Percentiles rank a stretch among this genome's conserved stretches.
phyloP scores from a whole-genome alignment of 2,797 vertebrate genomes.

The Sparidentex hasta region DNA sequence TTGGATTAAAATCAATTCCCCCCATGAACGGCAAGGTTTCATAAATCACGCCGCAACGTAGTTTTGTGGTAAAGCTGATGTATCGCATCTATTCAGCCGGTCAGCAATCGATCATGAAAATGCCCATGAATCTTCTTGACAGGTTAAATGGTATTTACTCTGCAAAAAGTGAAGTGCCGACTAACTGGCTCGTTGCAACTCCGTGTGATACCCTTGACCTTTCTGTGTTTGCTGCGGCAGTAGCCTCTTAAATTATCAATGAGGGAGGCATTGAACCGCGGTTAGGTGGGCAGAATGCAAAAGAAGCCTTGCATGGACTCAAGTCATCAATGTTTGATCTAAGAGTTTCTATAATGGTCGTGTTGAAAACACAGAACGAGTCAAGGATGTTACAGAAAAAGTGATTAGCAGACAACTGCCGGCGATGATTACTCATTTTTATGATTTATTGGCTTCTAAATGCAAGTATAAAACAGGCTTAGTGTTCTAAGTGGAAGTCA shows the following conservation, averaged over 20 bases:
- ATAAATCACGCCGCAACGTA: constrained; percentile 81
- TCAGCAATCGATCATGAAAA: constrained; percentile 85
- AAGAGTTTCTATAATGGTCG: constrained; percentile 27
- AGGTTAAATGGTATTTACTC: constrained; percentile 86
- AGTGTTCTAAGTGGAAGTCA: constrained; percentile 75
- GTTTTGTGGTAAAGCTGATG: constrained; percentile 81
- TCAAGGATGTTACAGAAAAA: constrained; percentile 40
- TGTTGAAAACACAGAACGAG: constrained; percentile 35
- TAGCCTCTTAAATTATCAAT: constrained; percentile 73
- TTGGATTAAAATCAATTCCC: constrained; percentile 85
- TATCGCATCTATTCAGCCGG: constrained; percentile 76
- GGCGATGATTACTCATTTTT: constrained; percentile 61
- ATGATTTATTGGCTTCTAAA: constrained; percentile 69
- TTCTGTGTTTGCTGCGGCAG: constrained; percentile 66
- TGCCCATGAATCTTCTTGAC: constrained; percentile 85
- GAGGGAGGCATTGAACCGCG: constrained; percentile 62
- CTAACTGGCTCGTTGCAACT: constrained; percentile 80
- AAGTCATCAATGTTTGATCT: constrained; percentile 10
- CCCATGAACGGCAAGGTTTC: constrained; percentile 66
- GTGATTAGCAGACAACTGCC: constrained; percentile 49
- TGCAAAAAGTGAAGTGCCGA: constrained; percentile 79
- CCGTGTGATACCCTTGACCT: constrained; percentile 79
- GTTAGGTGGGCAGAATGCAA: constrained; percentile 58
- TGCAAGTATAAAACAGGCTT: constrained; percentile 68
- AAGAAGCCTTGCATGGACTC: constrained; percentile 19